Evolutionary conservation across 2,113 vertebrate species (phyloP), one percentile per base, ranked within the genome.

Genomic region (Neolamprologus kungweensis): DNA sequence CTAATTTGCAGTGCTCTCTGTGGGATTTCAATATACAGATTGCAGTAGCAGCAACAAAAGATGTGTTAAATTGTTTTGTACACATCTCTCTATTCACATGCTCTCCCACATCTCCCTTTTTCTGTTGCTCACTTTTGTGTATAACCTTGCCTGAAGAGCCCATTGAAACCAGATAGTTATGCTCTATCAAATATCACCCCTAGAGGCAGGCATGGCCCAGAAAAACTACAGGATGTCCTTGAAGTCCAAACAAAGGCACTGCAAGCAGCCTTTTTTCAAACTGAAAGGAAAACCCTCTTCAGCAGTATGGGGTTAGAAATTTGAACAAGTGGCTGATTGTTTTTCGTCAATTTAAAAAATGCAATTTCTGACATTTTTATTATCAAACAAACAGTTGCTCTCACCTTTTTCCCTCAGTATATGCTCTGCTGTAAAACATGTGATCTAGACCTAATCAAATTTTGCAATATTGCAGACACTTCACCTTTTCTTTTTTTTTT

Each of bases 81-180:
- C 47, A 51, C 47, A 47, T 47, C 53, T 37, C 55, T 68, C 11
- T 73, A 28, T 47, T 58, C 31, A 28, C 37, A 37, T 12, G 13
- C 35, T 19, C 60, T 71, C 12, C 6, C 45, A 88, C 60, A 83
- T 73, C 33, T 71, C 85, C n/a, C 7, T 40, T 87, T 90, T 57
- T 80, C 23, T 78, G 21, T 88, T 89, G 53, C 79, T 89, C 40
- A 54, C 73, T 85, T 91, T 26, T 71, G 47, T 87, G 35, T 81
- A 50, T 85, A 85, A 94, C 91, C 92, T 95, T 94, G 89, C 87
- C 89, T 92, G 68, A 86, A 92, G 90, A 87, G 71, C 26, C 60
- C 28, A 63, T 79, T 92, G 82, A 93, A 85, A 92, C 88, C 75
- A 83, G 83, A 91, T 91, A 85, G 86, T 91, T 90, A 26, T 31